Base-by-base conservation (phyloP, 2,888 invertebrate species). In the Mimachlamys varia region DNA sequence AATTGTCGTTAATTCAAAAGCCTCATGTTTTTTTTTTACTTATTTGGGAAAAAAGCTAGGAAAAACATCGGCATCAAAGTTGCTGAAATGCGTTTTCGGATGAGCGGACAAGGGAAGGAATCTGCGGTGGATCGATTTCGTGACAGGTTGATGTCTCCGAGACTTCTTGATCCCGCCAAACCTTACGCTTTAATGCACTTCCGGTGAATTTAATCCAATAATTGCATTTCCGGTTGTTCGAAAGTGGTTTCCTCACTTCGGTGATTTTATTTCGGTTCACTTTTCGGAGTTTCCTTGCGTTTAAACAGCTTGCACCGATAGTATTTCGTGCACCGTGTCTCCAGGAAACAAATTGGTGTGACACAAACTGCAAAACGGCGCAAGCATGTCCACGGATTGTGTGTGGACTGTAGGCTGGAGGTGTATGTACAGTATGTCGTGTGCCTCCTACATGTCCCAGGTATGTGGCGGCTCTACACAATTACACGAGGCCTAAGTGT, bases 361-460 rank as follows among this genome's bases (percentile, higher is more conserved):
- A 76, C 76, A 76, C 76, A 76, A 76, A 33, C 5, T 27, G 76
- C 76, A 33, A 22, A 33, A 76, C 33, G 76, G 76, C 33, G 76
- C 76, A 76, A 76, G 76, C 76, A 76, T 76, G 76, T 33, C 76
- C 76, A 33, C 76, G 33, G 76, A 76, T 76, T 33, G 76, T 76
- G 76, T 33, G 76, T 58, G 76, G 76, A 76, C 33, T 76, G 33
- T 76, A 27, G 33, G 33, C 76, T 19, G 33, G 76, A 76, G 5
- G 76, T 22, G 13, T 76, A 76, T 19, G 76, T 33, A 76, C 12
- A 27, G 53, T 53, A 15, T 33, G 10, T 10, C 33, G 0, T 33
- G 27, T 19, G 33, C 19, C 76, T 76, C 10, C 76, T 76, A 27
- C 33, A 27, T 76, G 22, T 76, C 76, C 22, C 10, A 12, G 76